Base-by-base conservation (phyloP, 2,888 invertebrate genomes). In the Xanthorhoe designata region DNA sequence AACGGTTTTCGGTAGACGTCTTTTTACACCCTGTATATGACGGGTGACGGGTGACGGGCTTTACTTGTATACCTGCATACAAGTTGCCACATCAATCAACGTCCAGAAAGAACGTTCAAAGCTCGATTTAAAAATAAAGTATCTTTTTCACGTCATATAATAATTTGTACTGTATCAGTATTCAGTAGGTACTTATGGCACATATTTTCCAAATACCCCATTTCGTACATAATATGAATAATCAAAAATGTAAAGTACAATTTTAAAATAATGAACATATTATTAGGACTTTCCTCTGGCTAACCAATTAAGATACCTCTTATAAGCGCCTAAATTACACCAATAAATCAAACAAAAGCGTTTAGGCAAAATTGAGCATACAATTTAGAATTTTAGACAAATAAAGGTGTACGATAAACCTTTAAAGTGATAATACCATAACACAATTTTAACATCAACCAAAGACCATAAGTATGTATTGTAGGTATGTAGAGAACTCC, bases 151-250 rank as follows among this genome's bases (percentile, higher is more conserved):
- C 13, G 13, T 50, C 50, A 10, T 35, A 56, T 1, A 24, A 45
- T 56, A 42, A 45, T 56, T 56, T 56, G 56, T 56, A 56, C 56
- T 56, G 13, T 9, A 45, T 42, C 15, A 45, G 2, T 55, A 55
- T 18, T n/a, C n/a, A n/a, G n/a, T n/a, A n/a, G n/a, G n/a, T n/a
- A n/a, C n/a, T n/a, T 17, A 47, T 45, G 55, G 45, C 56, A 56
- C 56, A 9, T 10, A 13, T 13, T 42, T 42, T 42, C 32, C 1
- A 13, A 42, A 13, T 13, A 13, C 13, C 10, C 38, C 38, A 13
- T 42, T 42, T 42, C 4, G 38, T 3, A 24, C 24, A 24, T 35
- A 35, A n/a, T n/a, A n/a, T n/a, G n/a, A n/a, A n/a, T n/a, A n/a
- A n/a, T n/a, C n/a, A n/a, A n/a, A n/a, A n/a, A n/a, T n/a, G n/a